Conservation (phyloP, 2,797 vertebrate species). For the Euthynnus affinis region DNA sequence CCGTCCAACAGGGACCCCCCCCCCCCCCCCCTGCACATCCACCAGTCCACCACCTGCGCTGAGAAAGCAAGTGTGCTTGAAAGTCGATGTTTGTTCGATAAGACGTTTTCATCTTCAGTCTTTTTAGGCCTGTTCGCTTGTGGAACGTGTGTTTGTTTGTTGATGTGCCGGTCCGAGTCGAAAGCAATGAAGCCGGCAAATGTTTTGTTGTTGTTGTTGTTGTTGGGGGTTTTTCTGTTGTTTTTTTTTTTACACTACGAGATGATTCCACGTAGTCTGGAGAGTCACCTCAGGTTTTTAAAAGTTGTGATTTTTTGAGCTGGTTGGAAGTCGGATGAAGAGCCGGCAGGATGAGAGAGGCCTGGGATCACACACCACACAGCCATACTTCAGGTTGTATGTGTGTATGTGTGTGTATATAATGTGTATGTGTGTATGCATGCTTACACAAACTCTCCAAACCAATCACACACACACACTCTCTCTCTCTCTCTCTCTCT, state of each 20-base stretch:
- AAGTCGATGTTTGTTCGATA: slow-evolving; percentile 14
- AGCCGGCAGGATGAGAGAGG: slow-evolving; percentile 44
- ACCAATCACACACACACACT: slow-evolving; percentile 13
- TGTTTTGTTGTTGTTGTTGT: neutral
- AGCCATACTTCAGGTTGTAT: slow-evolving; percentile 10
- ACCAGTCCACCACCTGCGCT: neutral
- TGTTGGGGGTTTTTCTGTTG: no score
- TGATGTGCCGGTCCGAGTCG: slow-evolving; percentile 39
- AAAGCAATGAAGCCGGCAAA: slow-evolving; percentile 30
- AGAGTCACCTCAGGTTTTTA: slow-evolving; percentile 39
- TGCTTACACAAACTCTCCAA: slow-evolving; percentile 43
- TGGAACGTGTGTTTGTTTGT: slow-evolving; percentile 21
- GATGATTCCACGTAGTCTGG: slow-evolving; percentile 14
- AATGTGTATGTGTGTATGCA: slow-evolving; percentile 18
- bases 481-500: no score
- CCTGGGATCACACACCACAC: slow-evolving; percentile 33
- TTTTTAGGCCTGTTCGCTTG: neutral
- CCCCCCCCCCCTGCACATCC: slow-evolving; percentile 46
- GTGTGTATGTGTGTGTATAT: neutral
- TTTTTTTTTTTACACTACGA: slow-evolving; percentile 12
- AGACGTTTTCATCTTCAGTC: slow-evolving; percentile 42
- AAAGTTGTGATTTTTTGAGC: slow-evolving; percentile 40
- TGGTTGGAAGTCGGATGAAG: slow-evolving; percentile 48
- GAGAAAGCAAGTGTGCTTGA: slow-evolving; percentile 42
- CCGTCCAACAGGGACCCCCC: slow-evolving; percentile 39